Base-by-base conservation (phyloP, 2,113 vertebrate genomes). In the Cyprinodon tularosa region DNA sequence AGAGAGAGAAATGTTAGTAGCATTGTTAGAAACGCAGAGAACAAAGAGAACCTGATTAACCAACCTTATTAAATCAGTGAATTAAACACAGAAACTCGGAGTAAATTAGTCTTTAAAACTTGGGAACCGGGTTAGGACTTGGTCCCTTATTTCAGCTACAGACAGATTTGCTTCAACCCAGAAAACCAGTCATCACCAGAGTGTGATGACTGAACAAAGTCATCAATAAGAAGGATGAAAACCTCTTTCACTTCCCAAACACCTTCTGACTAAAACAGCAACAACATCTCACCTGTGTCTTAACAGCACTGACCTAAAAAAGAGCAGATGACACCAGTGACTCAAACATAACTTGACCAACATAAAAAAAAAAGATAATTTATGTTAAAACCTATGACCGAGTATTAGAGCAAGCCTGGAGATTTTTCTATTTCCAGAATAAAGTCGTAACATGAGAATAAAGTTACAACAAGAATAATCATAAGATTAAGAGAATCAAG, bases 1-100 rank as follows among this genome's bases (percentile, higher is more conserved):
- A 66, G 67, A 86, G 90, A 86, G 91, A 77, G 36, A 93, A 74
- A 65, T 64, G 78, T 97, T 96, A 96, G 95, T 95, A 90, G 83
- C 76, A 63, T 48, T n/a, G 76, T 84, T 84, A 84, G 71, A 87
- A 78, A 57, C 70, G 48, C 81, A 80, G 74, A 85, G 36, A 45
- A 57, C 77, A 80, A 63, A 72, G 57, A 85, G 71, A 84, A 71
- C 61, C 68, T 12, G 11, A 14, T 20, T 2, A 47, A 74, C 66
- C 63, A 74, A 42, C 29, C 50, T 36, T 0, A 8, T 79, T 29
- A 50, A 78, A 71, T 61, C 17, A 14, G 17, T 42, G 75, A 61
- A 74, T 39, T 72, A 67, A 76, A 85, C 80, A 65, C 71, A 85
- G 45, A 48, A 29, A 29, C 29, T 29, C 29, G 29, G 29, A 29